Evolutionary conservation across 2,888 invertebrate genomes (phyloP), one percentile per base, ranked within the genome.

Genomic region (Euplexia lucipara): DNA sequence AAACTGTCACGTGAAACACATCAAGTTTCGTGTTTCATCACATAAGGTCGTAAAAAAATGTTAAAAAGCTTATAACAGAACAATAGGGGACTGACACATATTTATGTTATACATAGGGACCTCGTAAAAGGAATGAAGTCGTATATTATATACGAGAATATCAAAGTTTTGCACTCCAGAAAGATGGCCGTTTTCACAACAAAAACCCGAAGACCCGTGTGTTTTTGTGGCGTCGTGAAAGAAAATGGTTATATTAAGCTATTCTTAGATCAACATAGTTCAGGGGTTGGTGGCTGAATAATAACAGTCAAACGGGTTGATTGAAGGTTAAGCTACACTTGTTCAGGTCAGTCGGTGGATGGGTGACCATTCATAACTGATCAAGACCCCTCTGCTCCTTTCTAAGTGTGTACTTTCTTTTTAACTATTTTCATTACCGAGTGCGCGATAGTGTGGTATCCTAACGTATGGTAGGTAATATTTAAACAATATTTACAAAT

Each of bases 91-190:
- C 51, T 63, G 62, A 44, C 45, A 71, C 47, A 52, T 56, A 44
- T 54, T 64, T 47, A 60, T 37, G n/a, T 60, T 34, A 58, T 20
- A 59, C 48, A 63, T 67, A 54, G 37, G 16, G 30, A 53, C 16
- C 52, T 72, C 67, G 54, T 77, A 72, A 77, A 77, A 59, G 26
- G 10, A 67, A 67, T 77, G 52, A 51, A 42, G 62, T 48, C 58
- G 35, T 70, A 56, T 71, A 66, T 58, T 53, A 59, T 57, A 65
- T 58, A 61, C 14, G 59, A 57, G 35, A 41, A 32, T 70, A 53
- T 57, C 61, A 70, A 44, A 44, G 42, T 22, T 59, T 32, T 37
- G 49, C 35, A 48, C 47, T 57, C 26, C 14, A 41, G 14, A 9
- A 20, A 39, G 42, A 47, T 20, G 57, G 22, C 41, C 41, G 44